A percentile compares a stretch with the other conserved stretches of the same genome.
phyloP scores from a whole-genome alignment of 1,140 invertebrate species.

The Aphidius gifuensis region DNA sequence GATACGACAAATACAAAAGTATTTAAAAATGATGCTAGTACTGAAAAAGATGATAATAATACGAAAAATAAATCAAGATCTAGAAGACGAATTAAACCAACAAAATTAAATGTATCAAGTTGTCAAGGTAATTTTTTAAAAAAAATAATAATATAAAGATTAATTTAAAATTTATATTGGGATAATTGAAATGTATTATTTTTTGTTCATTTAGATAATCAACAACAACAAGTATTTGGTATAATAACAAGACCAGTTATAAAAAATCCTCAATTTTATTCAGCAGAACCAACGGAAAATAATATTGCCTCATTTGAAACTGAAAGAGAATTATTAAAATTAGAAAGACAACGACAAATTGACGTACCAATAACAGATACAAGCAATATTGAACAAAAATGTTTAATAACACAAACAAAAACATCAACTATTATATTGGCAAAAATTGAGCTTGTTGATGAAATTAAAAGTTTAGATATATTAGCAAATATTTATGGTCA shows the following conservation, averaged over 20 bases:
- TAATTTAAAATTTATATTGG: too few relatives aligned
- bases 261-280: slow-evolving; percentile 41
- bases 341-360: slow-evolving; percentile 39
- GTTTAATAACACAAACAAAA: slow-evolving; percentile 21
- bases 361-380: not conserved
- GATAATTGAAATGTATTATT: too few relatives aligned
- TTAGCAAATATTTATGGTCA: slow-evolving; percentile 52
- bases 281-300: slow-evolving; percentile 35
- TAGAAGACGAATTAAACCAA: slow-evolving; percentile 43
- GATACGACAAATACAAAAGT: slow-evolving; percentile 21
- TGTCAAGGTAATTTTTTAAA: slow-evolving; percentile 38
- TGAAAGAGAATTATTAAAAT: slow-evolving; percentile 41
- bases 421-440: slow-evolving; percentile 36
- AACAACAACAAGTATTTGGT: slow-evolving; percentile 34
- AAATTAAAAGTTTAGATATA: slow-evolving; percentile 46
- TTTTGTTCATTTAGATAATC: too few relatives aligned
- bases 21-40: slow-evolving; percentile 28
- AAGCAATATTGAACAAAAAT: slow-evolving; percentile 18
- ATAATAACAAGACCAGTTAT: slow-evolving; percentile 34
- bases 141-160: too few relatives aligned
- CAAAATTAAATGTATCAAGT: slow-evolving; percentile 32
- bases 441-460: slow-evolving; percentile 43
- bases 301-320: slow-evolving; percentile 36
- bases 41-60: slow-evolving; percentile 27
- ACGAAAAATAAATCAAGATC: slow-evolving; percentile 6